Percentiles rank a stretch among this genome's conserved stretches.
Evolutionary conservation across 2,113 vertebrate species (phyloP).

Genomic region (Numenius arquata): DNA sequence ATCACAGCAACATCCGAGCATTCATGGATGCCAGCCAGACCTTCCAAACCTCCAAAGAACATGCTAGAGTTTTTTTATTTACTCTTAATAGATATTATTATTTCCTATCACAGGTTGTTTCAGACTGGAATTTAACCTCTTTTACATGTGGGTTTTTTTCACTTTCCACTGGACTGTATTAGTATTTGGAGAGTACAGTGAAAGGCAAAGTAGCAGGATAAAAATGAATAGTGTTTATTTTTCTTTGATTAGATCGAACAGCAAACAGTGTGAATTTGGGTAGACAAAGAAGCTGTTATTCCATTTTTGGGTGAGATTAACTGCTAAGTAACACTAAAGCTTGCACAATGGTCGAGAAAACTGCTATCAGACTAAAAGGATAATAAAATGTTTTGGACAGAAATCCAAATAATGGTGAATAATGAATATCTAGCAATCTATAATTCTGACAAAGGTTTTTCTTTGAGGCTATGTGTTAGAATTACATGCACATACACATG

Average conservation of each 20-base stretch:
- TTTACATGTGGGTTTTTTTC: neutral
- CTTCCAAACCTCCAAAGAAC: neutral
- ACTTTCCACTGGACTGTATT: neutral
- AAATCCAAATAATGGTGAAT: constrained; percentile 14
- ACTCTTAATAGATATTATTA: neutral
- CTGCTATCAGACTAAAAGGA: constrained; percentile 12
- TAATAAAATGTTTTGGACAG: constrained; percentile 47
- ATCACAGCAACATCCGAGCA: neutral
- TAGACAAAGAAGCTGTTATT: constrained; percentile 14
- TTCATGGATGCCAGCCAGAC: neutral
- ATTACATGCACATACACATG: neutral
- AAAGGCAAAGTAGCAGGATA: neutral
- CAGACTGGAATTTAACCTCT: neutral
- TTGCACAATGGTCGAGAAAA: constrained; percentile 20
- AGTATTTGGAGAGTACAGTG: neutral
- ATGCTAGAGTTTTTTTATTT: neutral
- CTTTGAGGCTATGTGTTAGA: constrained; percentile 23
- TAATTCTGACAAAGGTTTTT: constrained; percentile 34
- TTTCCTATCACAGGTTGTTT: neutral
- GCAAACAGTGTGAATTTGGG: neutral
- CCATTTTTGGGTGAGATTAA: neutral
- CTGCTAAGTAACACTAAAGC: neutral
- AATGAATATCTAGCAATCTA: constrained; percentile 3
- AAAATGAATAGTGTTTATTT: constrained; percentile 18
- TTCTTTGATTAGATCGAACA: neutral